Conservation (phyloP, 2,888 invertebrate genomes). For the Melieria omissa region DNA sequence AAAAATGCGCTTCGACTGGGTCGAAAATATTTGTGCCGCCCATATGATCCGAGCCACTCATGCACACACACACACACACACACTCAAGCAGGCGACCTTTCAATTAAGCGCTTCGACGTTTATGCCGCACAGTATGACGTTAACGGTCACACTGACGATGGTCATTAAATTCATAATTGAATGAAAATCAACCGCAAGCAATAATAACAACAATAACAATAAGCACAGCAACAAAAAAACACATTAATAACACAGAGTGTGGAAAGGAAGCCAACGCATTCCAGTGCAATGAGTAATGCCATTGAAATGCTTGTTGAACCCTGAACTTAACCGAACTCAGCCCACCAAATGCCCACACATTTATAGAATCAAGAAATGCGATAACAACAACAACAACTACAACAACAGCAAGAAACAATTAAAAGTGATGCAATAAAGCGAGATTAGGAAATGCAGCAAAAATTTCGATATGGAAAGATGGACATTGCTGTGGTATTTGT, state of each 20-base stretch:
- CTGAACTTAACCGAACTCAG: too few relatives aligned
- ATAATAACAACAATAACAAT: slow-evolving; percentile 6
- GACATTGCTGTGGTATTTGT: too few relatives aligned
- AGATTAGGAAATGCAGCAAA: too few relatives aligned
- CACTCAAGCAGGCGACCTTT: not conserved
- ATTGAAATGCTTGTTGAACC: too few relatives aligned
- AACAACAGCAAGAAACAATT: too few relatives aligned
- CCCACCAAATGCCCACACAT: too few relatives aligned
- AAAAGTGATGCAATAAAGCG: too few relatives aligned
- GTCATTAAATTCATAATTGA: slow-evolving; percentile 38
- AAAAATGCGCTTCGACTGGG: too few relatives aligned
- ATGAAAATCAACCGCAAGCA: slow-evolving; percentile 7
- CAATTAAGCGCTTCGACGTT: slow-evolving; percentile 2
- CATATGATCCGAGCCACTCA: slow-evolving; percentile 30
- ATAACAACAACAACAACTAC: too few relatives aligned
- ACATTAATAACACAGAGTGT: not conserved
- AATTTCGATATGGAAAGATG: too few relatives aligned
- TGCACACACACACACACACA: not conserved
- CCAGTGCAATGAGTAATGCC: not conserved
- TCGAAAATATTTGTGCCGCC: too few relatives aligned
- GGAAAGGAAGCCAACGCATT: not conserved
- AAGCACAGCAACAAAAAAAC: not conserved
- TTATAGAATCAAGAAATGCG: too few relatives aligned
- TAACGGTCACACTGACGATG: slow-evolving; percentile 32
- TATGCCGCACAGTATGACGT: slow-evolving; percentile 34